Conservation (phyloP, 2,113 vertebrate genomes). For the Python bivittatus region DNA sequence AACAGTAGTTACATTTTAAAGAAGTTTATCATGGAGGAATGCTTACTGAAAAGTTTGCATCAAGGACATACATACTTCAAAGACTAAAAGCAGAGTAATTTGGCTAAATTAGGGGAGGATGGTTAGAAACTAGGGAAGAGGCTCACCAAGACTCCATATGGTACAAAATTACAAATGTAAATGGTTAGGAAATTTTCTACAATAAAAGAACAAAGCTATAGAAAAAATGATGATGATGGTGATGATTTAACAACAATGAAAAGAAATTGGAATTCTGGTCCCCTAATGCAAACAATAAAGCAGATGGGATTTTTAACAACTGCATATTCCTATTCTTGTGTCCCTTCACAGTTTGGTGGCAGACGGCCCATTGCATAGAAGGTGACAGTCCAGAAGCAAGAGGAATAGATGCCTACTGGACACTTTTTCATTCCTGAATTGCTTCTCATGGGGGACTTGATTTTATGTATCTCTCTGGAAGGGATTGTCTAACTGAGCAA, state of each 20-base stretch:
- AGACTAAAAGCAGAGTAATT: too few species aligned
- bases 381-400: background rate
- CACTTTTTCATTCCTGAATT: background rate
- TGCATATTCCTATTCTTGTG: background rate
- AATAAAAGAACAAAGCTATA: background rate
- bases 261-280: background rate
- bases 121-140: too few species aligned
- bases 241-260: background rate
- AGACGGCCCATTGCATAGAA: background rate
- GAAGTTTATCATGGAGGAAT: too few species aligned
- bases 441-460: background rate
- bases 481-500: background rate
- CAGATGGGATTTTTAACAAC: background rate
- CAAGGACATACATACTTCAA: too few species aligned
- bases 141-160: too few species aligned
- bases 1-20: too few species aligned
- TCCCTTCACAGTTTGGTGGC: background rate
- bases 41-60: too few species aligned
- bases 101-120: too few species aligned
- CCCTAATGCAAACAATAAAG: background rate
- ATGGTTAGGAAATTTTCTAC: too few species aligned
- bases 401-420: background rate
- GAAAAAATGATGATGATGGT: background rate
- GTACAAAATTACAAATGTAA: too few species aligned
- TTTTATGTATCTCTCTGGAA: background rate